Percentiles rank a stretch among this genome's conserved stretches.
These are phyloP conservation scores for Apodemia hepburni DNA, from an alignment of 2,888 invertebrate species.

Conservation along the genomic window DNA sequence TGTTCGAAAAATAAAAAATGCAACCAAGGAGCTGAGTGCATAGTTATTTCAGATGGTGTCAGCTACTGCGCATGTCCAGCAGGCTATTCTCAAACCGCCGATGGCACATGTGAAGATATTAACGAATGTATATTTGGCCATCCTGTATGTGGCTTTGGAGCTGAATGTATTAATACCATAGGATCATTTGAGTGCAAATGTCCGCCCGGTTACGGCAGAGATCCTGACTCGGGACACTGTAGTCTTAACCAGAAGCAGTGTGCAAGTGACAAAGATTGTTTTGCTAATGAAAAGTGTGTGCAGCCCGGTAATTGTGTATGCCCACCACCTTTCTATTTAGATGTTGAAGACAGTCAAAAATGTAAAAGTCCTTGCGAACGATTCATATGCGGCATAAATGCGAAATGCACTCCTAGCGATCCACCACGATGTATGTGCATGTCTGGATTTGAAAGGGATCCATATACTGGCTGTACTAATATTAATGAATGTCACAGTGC, in stretches of 20 bases:
- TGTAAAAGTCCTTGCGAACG: constrained; percentile 96
- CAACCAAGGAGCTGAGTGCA: constrained; percentile 93
- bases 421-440: constrained; percentile 94
- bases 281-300: constrained; percentile 92
- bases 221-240: constrained; percentile 90
- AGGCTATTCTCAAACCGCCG: constrained; percentile 87
- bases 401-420: constrained; percentile 93
- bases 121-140: constrained; percentile 90
- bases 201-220: constrained; percentile 90
- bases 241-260: constrained; percentile 91
- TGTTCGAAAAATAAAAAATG: constrained; percentile 91
- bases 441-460: constrained; percentile 92
- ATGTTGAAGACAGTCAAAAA: constrained; percentile 89
- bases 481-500: constrained; percentile 92
- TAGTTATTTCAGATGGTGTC: constrained; percentile 92
- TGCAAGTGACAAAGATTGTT: constrained; percentile 90
- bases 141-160: constrained; percentile 91
- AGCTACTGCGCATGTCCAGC: constrained; percentile 96
- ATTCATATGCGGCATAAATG: constrained; percentile 93
- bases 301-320: constrained; percentile 96
- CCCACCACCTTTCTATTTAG: constrained; percentile 93
- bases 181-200: constrained; percentile 91
- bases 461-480: constrained; percentile 90
- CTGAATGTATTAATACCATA: constrained; percentile 89
- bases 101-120: constrained; percentile 92